phyloP scores from a whole-genome alignment of 1,140 invertebrate genomes.

The Bombus waltoni region DNA sequence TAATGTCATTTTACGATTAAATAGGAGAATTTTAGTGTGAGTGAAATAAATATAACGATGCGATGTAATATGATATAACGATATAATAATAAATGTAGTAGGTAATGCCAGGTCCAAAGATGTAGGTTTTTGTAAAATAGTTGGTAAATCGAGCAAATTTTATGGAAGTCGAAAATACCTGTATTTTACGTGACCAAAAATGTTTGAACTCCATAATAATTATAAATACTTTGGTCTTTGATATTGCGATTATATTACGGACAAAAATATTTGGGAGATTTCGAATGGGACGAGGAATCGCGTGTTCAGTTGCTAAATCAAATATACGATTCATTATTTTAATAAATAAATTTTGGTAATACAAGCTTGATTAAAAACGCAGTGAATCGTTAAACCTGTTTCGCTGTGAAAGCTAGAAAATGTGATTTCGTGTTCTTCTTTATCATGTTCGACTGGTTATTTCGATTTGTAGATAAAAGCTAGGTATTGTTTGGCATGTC shows the following conservation, averaged over 20 bases:
- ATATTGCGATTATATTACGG: no score
- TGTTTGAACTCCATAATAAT: no score
- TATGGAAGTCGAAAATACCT: no score
- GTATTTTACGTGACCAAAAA: no score
- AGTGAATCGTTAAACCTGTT: background rate
- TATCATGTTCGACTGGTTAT: background rate
- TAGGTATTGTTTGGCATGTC: background rate
- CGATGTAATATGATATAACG: no score
- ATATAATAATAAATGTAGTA: no score
- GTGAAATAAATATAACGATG: no score
- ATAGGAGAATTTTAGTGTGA: no score
- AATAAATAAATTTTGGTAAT: background rate
- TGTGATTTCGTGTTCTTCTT: background rate
- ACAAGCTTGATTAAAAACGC: background rate
- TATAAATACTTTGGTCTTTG: background rate
- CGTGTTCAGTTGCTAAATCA: background rate
- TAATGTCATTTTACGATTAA: background rate
- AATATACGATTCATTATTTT: background rate
- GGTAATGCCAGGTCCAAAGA: no score
- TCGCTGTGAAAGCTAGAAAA: background rate
- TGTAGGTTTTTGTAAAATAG: no score
- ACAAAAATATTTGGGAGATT: background rate
- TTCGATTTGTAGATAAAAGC: background rate
- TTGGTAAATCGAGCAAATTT: no score
- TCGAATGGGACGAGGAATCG: background rate